A percentile compares a stretch with the other conserved stretches of the same genome.
phyloP scores from a whole-genome alignment of 2,113 vertebrate genomes.

The Elgaria multicarinata region DNA sequence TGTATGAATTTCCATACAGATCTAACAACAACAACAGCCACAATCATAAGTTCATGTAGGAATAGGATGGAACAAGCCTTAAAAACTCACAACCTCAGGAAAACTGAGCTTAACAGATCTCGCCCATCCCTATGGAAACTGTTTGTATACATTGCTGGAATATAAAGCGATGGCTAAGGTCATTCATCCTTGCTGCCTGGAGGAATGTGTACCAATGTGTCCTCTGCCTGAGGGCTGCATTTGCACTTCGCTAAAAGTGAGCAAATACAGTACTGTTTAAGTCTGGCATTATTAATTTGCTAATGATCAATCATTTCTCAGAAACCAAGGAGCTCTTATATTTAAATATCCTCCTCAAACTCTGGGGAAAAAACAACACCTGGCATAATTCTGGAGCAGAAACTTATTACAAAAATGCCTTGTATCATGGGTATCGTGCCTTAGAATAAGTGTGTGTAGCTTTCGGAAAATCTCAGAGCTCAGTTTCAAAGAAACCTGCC shows the following conservation, averaged over 20 bases:
- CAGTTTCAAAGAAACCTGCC: background rate
- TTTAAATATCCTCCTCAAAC: constrained; percentile 32
- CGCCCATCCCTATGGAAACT: background rate
- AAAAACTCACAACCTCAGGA: no score
- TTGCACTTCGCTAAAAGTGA: background rate
- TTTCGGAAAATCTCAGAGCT: constrained; percentile 21
- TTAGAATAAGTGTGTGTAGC: constrained; percentile 57
- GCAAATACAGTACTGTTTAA: background rate
- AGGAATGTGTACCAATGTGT: background rate
- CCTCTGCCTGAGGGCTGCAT: background rate
- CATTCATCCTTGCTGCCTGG: background rate
- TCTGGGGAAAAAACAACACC: constrained; percentile 24
- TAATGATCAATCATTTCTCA: background rate
- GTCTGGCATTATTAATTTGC: background rate
- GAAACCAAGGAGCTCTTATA: background rate
- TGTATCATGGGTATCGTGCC: constrained; percentile 22
- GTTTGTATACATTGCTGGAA: background rate
- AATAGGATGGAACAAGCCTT: no score
- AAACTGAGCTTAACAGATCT: no score
- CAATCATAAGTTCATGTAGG: no score
- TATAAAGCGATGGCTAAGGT: background rate
- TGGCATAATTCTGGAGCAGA: constrained; percentile 45
- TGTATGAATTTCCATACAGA: no score
- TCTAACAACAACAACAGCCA: no score
- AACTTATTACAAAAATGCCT: constrained; percentile 48